Evolutionary conservation across 2,797 vertebrate genomes (phyloP), one percentile per base, ranked within the genome.

Genomic region (Notoglanidium macrostoma): DNA sequence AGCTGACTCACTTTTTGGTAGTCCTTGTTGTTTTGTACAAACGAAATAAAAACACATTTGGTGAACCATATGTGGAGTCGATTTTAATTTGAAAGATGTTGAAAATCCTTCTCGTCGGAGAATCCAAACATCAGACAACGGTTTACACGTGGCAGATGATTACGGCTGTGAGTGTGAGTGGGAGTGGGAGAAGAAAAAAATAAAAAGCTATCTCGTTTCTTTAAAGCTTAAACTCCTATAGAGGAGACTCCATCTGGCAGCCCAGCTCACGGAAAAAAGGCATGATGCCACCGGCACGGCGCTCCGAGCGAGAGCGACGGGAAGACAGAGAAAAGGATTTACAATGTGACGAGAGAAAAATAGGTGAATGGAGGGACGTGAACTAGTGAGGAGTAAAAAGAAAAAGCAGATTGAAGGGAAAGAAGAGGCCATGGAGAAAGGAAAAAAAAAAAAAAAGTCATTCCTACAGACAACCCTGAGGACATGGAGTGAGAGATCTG

Each of bases 11-110:
- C 93, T 94, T 96, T 96, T 96, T 95, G 94, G 92, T 96, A 96
- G 95, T 95, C 93, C 94, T 89, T 94, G 94, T 94, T 94, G 95
- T 96, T 96, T 96, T 96, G 95, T 96, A 96, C 95, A 29, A 95
- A 95, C 95, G 94, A 92, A 96, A 94, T 96, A 96, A 96, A 92
- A 96, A 93, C 92, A 93, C 91, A 95, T 95, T 95, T 95, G 94
- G 93, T 95, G 94, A 96, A 90, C 85, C 85, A 88, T 80, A 67
- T 29, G 84, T 17, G 11, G 86, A 12, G 3, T 80, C 46, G 26
- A 26, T 15, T 49, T 65, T 54, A 46, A 79, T 79, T 59, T 11
- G n/a, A 54, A 76, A 51, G 17, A 49, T n/a, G 23, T 54, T 51
- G 44, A 35, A 73, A 44, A 44, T 6, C 23, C 5, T 79, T 57